Percentiles rank a stretch among this genome's conserved stretches.
Evolutionary conservation across 2,113 vertebrate species (phyloP).

Genomic region (Aythya baeri): DNA sequence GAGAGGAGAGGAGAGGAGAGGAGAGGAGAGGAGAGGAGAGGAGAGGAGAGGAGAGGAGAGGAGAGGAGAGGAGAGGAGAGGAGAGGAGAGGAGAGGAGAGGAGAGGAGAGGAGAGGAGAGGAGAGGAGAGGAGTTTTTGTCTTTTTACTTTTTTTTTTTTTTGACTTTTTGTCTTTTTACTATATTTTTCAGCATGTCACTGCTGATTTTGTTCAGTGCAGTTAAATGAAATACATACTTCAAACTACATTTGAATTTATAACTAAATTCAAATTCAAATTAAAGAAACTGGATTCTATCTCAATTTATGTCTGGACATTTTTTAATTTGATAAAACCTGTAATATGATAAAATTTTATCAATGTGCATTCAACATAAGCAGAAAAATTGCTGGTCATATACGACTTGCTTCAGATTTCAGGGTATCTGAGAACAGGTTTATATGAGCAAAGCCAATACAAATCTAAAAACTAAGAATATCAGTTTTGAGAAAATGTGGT

Average conservation of each 20-base stretch:
- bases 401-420: neutral
- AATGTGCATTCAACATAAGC: neutral
- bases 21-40: no score
- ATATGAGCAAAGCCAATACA: neutral
- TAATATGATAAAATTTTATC: neutral
- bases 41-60: no score
- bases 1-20: no score
- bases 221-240: neutral
- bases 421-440: neutral
- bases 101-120: no score
- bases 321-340: neutral
- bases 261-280: neutral
- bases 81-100: no score
- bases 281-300: neutral
- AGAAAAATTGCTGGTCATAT: neutral
- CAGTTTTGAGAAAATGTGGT: neutral
- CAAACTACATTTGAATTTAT: neutral
- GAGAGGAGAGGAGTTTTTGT: no score
- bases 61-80: no score
- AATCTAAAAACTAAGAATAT: neutral
- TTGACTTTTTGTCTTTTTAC: neutral
- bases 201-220: neutral
- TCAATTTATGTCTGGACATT: neutral
- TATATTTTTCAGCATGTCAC: neutral
- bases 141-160: no score